A percentile compares a stretch with the other conserved stretches of the same genome.
Evolutionary conservation across 2,888 invertebrate species (phyloP).

Genomic region (Asteroscopus sphinx): DNA sequence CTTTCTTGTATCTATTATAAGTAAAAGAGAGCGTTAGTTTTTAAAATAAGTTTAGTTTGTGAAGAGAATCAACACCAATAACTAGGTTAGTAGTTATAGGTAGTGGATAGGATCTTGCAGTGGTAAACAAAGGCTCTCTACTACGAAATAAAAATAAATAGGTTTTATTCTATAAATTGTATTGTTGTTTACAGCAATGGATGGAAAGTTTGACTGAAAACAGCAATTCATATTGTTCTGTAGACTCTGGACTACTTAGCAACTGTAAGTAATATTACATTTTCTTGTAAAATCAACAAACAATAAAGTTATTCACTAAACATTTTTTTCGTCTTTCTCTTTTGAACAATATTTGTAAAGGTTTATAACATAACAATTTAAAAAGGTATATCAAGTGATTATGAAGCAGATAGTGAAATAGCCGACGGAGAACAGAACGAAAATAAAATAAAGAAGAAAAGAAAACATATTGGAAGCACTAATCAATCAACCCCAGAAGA

Average conservation of each 20-base stretch:
- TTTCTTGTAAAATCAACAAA: slow-evolving; percentile 29
- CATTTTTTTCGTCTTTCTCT: slow-evolving; percentile 19
- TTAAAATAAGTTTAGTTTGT: no score
- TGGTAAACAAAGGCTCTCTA: not conserved
- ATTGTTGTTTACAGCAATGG: slow-evolving; percentile 75
- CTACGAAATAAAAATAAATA: slow-evolving; percentile 15
- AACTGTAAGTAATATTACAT: slow-evolving; percentile 48
- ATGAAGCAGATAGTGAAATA: slow-evolving; percentile 62
- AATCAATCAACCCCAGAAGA: slow-evolving; percentile 29
- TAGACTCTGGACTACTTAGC: slow-evolving; percentile 58
- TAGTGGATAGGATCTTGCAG: no score
- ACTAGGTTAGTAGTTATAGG: no score
- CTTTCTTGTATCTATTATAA: no score
- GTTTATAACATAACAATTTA: slow-evolving; percentile 26
- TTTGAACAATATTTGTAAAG: slow-evolving; percentile 24
- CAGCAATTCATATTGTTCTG: slow-evolving; percentile 71
- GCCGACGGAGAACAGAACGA: slow-evolving; percentile 36
- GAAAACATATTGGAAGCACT: slow-evolving; percentile 37
- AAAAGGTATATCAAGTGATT: slow-evolving; percentile 64
- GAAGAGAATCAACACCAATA: no score
- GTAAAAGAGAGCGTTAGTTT: no score
- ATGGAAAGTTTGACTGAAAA: slow-evolving; percentile 78
- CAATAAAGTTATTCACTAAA: slow-evolving; percentile 27
- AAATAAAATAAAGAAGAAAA: slow-evolving; percentile 51
- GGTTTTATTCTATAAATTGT: slow-evolving; percentile 19